Evolutionary conservation across 2,113 vertebrate genomes (phyloP).

Genomic region (Uropsilus gracilis): DNA sequence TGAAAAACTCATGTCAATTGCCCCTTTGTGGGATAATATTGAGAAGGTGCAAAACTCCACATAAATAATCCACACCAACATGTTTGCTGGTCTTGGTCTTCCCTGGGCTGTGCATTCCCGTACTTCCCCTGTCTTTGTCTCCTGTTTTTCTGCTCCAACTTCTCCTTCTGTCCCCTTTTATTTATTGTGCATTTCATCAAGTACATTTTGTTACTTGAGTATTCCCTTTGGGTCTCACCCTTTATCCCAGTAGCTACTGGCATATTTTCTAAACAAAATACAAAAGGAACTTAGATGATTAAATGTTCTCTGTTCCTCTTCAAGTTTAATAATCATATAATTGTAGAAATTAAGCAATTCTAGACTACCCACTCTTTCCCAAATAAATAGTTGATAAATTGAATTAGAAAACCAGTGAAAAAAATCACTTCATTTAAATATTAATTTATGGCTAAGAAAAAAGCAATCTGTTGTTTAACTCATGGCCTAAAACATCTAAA

Average conservation of each 20-base stretch:
- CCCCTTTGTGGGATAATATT: not conserved
- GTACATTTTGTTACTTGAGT: not conserved
- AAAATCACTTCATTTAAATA: not conserved
- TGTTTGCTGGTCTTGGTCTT: not conserved
- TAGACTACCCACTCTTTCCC: not conserved
- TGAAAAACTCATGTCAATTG: not conserved
- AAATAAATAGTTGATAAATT: not conserved
- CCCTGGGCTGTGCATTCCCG: not conserved
- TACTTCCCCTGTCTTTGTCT: not conserved
- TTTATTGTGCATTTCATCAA: not conserved
- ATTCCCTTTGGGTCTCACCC: not conserved
- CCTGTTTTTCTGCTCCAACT: not conserved
- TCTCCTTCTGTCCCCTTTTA: not conserved
- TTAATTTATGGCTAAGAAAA: not conserved
- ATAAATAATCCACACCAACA: not conserved
- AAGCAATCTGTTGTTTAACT: not conserved
- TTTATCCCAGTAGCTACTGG: not conserved
- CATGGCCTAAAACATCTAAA: not conserved
- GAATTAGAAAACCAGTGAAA: not conserved
- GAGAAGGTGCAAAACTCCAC: not conserved
- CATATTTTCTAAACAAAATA: not conserved
- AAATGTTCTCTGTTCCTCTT: not conserved
- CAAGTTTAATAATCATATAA: conserved; percentile 9
- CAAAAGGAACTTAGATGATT: not conserved
- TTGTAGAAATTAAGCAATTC: too few relatives aligned